Evolutionary conservation across 2,888 invertebrate genomes (phyloP).

Genomic region (Aelia acuminata): DNA sequence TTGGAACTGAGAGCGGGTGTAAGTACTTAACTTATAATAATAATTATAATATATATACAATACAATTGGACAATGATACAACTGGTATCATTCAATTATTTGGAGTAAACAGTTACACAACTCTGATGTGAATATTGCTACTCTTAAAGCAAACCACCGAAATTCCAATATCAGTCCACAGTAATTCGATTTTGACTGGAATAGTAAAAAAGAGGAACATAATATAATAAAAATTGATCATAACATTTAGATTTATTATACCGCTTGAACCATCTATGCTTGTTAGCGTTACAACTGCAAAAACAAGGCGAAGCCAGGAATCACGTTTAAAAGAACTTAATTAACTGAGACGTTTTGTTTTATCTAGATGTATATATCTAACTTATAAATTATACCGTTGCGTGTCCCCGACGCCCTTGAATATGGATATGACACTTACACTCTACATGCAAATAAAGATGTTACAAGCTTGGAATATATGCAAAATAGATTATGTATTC

Average conservation of each 20-base stretch:
- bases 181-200: too few species aligned
- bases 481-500: slow-evolving; percentile 28
- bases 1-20: too few species aligned
- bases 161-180: too few species aligned
- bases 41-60: too few species aligned
- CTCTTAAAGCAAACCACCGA: too few species aligned
- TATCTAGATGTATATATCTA: background rate
- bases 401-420: background rate
- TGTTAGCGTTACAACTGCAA: background rate
- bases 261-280: background rate
- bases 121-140: too few species aligned
- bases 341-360: background rate
- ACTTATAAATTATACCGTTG: background rate
- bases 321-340: background rate
- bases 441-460: slow-evolving; percentile 31
- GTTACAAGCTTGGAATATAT: slow-evolving; percentile 21
- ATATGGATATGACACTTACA: slow-evolving; percentile 35
- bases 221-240: background rate
- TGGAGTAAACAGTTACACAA: too few species aligned
- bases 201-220: too few species aligned
- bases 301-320: background rate
- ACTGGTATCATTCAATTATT: too few species aligned
- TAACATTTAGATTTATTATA: background rate
- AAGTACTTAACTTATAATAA: too few species aligned
- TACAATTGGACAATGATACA: too few species aligned